Evolutionary conservation across 2,888 invertebrate genomes (phyloP).

Genomic region (Mayetiola destructor): DNA sequence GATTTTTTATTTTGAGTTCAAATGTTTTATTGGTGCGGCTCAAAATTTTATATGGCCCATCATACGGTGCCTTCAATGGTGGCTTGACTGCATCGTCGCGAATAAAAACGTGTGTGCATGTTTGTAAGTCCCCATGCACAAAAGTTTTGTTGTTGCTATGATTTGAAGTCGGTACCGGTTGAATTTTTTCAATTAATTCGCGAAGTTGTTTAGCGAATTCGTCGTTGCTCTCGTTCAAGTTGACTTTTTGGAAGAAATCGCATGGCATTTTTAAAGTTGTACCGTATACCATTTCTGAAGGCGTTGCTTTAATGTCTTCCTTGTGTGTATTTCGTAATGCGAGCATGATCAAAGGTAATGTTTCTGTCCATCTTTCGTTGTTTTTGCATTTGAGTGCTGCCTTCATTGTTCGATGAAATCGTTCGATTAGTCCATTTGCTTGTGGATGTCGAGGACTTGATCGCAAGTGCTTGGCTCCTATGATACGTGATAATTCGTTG

Average conservation of each 20-base stretch:
- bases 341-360: conserved; percentile 26
- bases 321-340: conserved; percentile 25
- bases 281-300: conserved; percentile 27
- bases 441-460: conserved; percentile 29
- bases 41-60: conserved; percentile 19
- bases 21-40: conserved; percentile 17
- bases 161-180: background rate
- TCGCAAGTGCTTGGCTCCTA: conserved; percentile 22
- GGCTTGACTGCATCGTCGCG: conserved; percentile 18
- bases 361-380: conserved; percentile 21
- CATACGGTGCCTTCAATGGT: conserved; percentile 19
- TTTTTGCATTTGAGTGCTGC: conserved; percentile 25
- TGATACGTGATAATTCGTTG: conserved; percentile 20
- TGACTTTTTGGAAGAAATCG: conserved; percentile 15
- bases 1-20: conserved; percentile 1
- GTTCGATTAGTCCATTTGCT: conserved; percentile 31
- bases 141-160: conserved; percentile 14
- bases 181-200: background rate
- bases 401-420: conserved; percentile 31
- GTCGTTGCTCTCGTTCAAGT: too few relatives aligned
- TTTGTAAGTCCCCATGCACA: conserved; percentile 15
- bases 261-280: conserved; percentile 22
- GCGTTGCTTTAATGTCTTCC: conserved; percentile 24
- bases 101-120: conserved; percentile 16
- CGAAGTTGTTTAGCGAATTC: background rate